Percentiles rank a stretch among this genome's conserved stretches.
Conservation (phyloP, 2,113 vertebrate species). For the Coracopsis vasa region DNA sequence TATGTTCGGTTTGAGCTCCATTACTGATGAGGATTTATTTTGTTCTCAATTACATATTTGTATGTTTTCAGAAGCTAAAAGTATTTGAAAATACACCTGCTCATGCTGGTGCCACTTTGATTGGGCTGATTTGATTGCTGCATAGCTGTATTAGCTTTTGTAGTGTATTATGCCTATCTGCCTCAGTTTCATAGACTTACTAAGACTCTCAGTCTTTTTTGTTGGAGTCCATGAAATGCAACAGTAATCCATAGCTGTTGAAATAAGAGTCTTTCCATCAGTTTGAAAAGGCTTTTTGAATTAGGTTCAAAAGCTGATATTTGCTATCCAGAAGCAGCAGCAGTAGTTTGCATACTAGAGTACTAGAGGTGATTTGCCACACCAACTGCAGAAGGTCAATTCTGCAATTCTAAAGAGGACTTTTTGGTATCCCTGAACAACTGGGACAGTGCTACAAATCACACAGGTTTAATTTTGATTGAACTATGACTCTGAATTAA, state of each 20-base stretch:
- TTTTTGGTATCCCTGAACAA: neutral
- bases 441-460: neutral
- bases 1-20: neutral
- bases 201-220: neutral
- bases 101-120: conserved; percentile 21
- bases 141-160: neutral
- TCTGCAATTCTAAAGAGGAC: neutral
- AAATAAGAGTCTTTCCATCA: neutral
- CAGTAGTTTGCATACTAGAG: neutral
- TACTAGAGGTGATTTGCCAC: neutral
- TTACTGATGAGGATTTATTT: conserved; percentile 49
- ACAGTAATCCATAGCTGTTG: neutral
- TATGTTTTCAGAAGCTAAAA: conserved; percentile 37
- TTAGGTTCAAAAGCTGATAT: neutral
- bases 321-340: neutral
- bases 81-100: conserved; percentile 53
- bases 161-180: neutral
- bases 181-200: neutral
- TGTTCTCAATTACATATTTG: conserved; percentile 49
- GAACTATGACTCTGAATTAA: neutral
- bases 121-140: conserved; percentile 30
- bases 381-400: neutral
- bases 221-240: neutral
- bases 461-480: neutral
- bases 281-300: neutral